Conservation (phyloP, 2,797 vertebrate genomes). For the Microhierax caerulescens region DNA sequence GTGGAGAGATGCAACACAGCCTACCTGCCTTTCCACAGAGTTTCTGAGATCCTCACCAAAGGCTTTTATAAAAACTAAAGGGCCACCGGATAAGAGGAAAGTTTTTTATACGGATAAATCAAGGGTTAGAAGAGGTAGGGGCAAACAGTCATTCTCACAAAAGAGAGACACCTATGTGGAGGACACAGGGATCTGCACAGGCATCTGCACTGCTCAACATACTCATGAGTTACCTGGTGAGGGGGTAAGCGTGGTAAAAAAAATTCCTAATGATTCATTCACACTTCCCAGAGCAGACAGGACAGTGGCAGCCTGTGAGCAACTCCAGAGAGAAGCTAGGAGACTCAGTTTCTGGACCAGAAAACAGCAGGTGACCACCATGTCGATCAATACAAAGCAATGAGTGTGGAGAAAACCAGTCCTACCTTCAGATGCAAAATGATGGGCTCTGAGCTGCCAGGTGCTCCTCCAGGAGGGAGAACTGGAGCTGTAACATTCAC, state of each 20-base stretch:
- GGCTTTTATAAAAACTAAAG: background rate
- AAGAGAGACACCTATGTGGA: background rate
- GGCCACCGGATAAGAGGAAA: background rate
- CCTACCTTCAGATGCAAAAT: background rate
- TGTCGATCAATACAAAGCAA: rapidly evolving
- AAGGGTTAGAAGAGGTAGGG: background rate
- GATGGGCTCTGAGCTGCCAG: background rate
- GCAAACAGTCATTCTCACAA: background rate
- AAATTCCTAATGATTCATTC: background rate
- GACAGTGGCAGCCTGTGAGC: background rate
- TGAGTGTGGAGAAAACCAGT: background rate
- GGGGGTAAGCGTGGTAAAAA: background rate
- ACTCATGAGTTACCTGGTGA: background rate
- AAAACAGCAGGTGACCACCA: background rate
- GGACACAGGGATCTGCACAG: background rate
- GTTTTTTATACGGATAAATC: background rate
- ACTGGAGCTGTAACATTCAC: background rate
- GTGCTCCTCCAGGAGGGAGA: background rate
- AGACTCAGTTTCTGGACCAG: background rate
- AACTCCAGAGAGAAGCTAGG: background rate
- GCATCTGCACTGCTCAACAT: background rate
- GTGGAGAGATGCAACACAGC: background rate
- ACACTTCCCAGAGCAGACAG: background rate
- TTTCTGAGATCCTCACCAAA: background rate
- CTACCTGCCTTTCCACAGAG: background rate